Base-by-base conservation (phyloP, 2,888 invertebrate species). In the Augochlorella aurata region DNA sequence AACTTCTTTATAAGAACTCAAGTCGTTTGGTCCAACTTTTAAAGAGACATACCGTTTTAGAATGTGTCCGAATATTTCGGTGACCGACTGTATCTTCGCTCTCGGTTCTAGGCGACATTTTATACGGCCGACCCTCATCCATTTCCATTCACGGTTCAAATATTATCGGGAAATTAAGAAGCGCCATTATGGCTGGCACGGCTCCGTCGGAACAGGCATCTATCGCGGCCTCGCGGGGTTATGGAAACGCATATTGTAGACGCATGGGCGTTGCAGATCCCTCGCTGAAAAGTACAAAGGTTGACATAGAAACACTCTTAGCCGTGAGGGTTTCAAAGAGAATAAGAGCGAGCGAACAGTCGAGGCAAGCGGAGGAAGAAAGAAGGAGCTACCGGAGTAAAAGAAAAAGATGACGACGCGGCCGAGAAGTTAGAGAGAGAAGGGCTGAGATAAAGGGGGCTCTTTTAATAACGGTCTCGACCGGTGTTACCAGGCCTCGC, bases 241-340 rank as follows among this genome's bases (percentile, higher is more conserved):
- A 85, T 81, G 82, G 84, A 63, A 84, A 82, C 83, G 86, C 83
- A 58, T 85, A 85, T 82, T 83, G 87, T 72, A 88, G 89, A 90
- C 88, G 88, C 89, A 90, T 89, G 88, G 89, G 84, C 87, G 85
- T 81, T 89, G 90, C 90, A 90, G 90, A 90, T 93, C 87, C 88
- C 85, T 85, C 85, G 90, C 90, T 92, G 91, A 92, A 92, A 93
- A 93, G 92, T 92, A 92, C 92, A 93, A 92, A 92, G 92, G 91
- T 92, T 92, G 92, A 92, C 93, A 93, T 91, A 92, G 92, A 92
- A 93, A 93, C 90, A 93, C 93, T 92, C 90, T 93, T 92, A 93
- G 90, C 88, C 81, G 85, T 73, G 83, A 85, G 87, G 86, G 87
- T 88, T 82, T 89, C 86, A 89, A 87, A 90, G 85, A 75, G 81